A percentile compares a stretch with the other conserved stretches of the same genome.
Conservation (phyloP, 23 tunicate genomes). For the Halocynthia roretzi region DNA sequence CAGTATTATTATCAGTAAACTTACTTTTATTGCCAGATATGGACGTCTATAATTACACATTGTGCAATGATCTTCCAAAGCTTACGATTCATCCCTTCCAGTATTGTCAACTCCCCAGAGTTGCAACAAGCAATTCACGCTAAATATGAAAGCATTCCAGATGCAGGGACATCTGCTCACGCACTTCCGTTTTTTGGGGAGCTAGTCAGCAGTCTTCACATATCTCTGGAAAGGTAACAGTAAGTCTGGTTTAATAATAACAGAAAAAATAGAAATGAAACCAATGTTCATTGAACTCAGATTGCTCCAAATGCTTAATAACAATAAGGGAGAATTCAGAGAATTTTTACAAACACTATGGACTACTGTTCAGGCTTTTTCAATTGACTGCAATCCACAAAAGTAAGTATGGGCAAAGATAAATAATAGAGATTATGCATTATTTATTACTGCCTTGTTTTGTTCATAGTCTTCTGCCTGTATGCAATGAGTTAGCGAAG, state of each 20-base stretch:
- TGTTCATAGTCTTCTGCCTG: too few relatives aligned
- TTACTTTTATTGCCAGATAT: background rate
- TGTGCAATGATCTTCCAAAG: slow-evolving; percentile 13
- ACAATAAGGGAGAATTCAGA: background rate
- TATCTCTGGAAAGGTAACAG: background rate
- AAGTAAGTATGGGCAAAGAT: too few relatives aligned
- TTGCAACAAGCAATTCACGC: background rate
- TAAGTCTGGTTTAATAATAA: background rate
- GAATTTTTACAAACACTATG: slow-evolving; percentile 47
- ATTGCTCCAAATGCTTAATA: too few relatives aligned
- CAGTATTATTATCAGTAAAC: too few relatives aligned
- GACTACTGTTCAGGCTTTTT: slow-evolving; percentile 56
- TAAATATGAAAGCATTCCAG: background rate
- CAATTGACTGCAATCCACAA: slow-evolving; percentile 8
- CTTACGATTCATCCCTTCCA: background rate
- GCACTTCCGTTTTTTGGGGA: background rate
- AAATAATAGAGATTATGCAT: too few relatives aligned
- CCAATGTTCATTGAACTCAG: too few relatives aligned
- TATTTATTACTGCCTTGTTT: too few relatives aligned
- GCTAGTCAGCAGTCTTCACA: background rate
- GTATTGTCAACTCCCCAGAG: background rate
- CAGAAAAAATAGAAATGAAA: background rate
- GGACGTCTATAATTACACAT: slow-evolving; percentile 1
- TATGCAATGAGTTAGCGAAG: too few relatives aligned
- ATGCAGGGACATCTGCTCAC: background rate